Base-by-base conservation (phyloP, 2,797 vertebrate species). In the Cichlasoma orientale region DNA sequence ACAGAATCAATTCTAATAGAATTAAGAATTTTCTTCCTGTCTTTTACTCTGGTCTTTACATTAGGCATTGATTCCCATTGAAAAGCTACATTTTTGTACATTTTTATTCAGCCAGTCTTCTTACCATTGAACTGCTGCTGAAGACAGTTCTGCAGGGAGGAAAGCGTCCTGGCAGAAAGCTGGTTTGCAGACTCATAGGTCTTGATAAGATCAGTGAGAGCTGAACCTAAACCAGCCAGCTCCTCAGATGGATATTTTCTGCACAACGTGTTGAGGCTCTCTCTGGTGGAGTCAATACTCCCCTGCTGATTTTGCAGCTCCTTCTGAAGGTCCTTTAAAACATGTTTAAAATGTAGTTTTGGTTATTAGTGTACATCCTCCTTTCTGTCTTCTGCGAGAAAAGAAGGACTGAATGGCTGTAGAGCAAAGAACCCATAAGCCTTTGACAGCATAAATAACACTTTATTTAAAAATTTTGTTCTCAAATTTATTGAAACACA, bases 61-160 rank as follows among this genome's bases (percentile, higher is more conserved):
- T n/a, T 0, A 7, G 44, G 29, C 75, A 56, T 47, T 1, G 38
- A 13, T 68, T 56, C 44, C 19, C 4, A 4, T 31, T 68, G 50
- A 68, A 68, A 52, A 5, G 0, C 25, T n/a, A 47, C 29, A 68
- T 14, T 2, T 0, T 19, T 50, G 6, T n/a, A 52, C 44, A n/a
- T n/a, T 75, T 25, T 38, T n/a, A 27, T 53, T 52, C n/a, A 54
- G 36, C n/a, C 0, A 3, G 19, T 56, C 33, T 36, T 77, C 96
- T 97, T 88, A 99, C 98, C 91, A 52, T 88, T 94, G 86, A 99
- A 98, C 82, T 96, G 96, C 84, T 97, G 97, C 90, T 99, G 97
- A 85, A 99, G 95, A 75, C 94, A 92, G 19, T 95, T 97, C 82
- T 99, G 98, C 85, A 98, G 93, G 47, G 94, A 94, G 59, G 86